Evolutionary conservation across 2,888 invertebrate genomes (phyloP).

Genomic region (Amphimallon solstitiale): DNA sequence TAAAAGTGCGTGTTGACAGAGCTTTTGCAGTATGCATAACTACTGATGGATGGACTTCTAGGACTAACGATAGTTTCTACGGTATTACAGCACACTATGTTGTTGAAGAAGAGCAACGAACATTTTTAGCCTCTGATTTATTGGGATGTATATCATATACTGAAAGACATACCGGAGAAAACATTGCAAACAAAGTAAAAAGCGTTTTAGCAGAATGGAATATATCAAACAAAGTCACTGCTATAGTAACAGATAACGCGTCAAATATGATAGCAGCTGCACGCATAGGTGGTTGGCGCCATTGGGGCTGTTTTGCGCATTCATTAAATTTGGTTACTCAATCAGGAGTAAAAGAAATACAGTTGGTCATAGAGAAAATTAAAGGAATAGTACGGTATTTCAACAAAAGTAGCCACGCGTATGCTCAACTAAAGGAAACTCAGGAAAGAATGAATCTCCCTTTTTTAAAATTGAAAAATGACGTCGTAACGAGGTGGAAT

Average conservation of each 20-base stretch:
- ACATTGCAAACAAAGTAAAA: conserved; percentile 39
- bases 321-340: conserved; percentile 42
- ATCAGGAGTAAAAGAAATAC: no score
- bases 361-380: no score
- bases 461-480: no score
- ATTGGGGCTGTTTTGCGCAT: conserved; percentile 47
- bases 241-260: conserved; percentile 42
- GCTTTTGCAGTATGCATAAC: no score
- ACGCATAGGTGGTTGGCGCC: conserved; percentile 43
- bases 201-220: conserved; percentile 33
- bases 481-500: no score
- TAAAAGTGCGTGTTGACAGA: no score
- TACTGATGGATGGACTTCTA: no score
- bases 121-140: conserved; percentile 39
- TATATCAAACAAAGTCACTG: conserved; percentile 43
- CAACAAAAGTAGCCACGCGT: no score
- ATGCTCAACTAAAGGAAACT: no score
- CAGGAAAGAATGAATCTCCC: no score
- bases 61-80: conserved; percentile 43
- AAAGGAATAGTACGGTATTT: no score
- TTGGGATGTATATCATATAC: conserved; percentile 43
- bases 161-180: conserved; percentile 45
- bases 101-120: conserved; percentile 34
- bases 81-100: conserved; percentile 48
- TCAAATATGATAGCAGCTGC: conserved; percentile 44